These are phyloP conservation scores for Hemistola chrysoprasaria DNA, from an alignment of 2,888 invertebrate species.

Conservation along the genomic window DNA sequence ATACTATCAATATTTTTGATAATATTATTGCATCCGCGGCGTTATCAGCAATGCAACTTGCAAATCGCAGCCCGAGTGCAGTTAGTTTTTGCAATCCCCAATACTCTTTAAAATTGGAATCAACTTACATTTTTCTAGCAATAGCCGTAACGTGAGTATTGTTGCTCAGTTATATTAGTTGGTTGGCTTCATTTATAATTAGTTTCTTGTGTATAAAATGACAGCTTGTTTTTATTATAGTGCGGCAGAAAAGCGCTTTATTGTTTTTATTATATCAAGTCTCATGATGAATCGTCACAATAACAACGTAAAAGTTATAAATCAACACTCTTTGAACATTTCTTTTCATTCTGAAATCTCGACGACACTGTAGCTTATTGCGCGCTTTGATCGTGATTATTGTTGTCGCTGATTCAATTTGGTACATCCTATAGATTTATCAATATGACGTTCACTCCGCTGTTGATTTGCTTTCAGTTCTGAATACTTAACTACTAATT, in stretches of 20 bases:
- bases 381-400: conserved; percentile 4
- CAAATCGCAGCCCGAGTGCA: conserved; percentile 36
- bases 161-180: conserved; percentile 37
- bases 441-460: conserved; percentile 1
- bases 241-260: too few relatives aligned
- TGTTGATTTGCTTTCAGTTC: conserved; percentile 16
- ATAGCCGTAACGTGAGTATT: conserved; percentile 62
- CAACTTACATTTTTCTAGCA: conserved; percentile 70
- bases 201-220: not conserved
- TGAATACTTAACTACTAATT: conserved; percentile 22
- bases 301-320: too few relatives aligned
- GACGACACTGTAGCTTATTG: conserved; percentile 3
- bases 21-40: too few relatives aligned
- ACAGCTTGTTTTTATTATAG: not conserved
- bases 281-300: too few relatives aligned
- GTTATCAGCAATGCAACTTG: conserved; percentile 26
- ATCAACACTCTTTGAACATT: too few relatives aligned
- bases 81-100: conserved; percentile 56
- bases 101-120: conserved; percentile 67
- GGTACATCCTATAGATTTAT: not conserved
- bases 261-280: too few relatives aligned
- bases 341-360: too few relatives aligned
- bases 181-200: conserved; percentile 1
- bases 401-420: conserved; percentile 7
- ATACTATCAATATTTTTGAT: too few relatives aligned